Percentiles rank a stretch among this genome's conserved stretches.
phyloP scores from a whole-genome alignment of 2,113 vertebrate genomes.

The Collichthys lucidus region DNA sequence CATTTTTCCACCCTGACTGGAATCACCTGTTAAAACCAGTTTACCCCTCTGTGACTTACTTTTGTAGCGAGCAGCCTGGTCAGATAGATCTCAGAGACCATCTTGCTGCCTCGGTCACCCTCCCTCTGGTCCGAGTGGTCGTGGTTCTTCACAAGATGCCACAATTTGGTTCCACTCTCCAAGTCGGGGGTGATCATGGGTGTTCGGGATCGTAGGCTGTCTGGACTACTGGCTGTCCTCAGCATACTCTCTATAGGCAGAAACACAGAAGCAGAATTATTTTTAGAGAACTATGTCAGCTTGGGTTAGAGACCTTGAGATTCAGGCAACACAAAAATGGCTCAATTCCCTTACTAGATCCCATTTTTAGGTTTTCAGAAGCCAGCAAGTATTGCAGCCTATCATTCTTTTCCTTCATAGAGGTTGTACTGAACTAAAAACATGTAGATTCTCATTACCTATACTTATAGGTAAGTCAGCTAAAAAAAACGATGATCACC shows the following conservation, averaged over 20 bases:
- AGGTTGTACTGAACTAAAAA: neutral
- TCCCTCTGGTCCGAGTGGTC: constrained; percentile 97
- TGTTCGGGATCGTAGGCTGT: constrained; percentile 94
- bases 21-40: constrained; percentile 3
- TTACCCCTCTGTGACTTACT: constrained; percentile 79
- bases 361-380: neutral
- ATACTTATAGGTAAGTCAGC: neutral
- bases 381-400: neutral
- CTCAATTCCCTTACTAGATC: neutral
- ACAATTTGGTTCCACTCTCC: constrained; percentile 97
- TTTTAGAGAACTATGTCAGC: neutral
- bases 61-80: constrained; percentile 95
- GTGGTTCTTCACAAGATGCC: constrained; percentile 98
- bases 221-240: constrained; percentile 95
- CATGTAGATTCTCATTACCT: neutral
- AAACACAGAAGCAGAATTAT: constrained; percentile 9
- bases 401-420: neutral
- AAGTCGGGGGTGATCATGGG: constrained; percentile 98
- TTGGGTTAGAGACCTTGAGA: neutral
- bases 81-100: constrained; percentile 98
- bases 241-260: constrained; percentile 93
- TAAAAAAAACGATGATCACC: neutral
- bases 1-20: neutral
- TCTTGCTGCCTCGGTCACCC: constrained; percentile 97
- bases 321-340: neutral